Percentiles rank a stretch among this genome's conserved stretches.
Conservation (phyloP, 37 sponge, comb jelly and placozoan genomes). For the Dysidea cf. avara region DNA sequence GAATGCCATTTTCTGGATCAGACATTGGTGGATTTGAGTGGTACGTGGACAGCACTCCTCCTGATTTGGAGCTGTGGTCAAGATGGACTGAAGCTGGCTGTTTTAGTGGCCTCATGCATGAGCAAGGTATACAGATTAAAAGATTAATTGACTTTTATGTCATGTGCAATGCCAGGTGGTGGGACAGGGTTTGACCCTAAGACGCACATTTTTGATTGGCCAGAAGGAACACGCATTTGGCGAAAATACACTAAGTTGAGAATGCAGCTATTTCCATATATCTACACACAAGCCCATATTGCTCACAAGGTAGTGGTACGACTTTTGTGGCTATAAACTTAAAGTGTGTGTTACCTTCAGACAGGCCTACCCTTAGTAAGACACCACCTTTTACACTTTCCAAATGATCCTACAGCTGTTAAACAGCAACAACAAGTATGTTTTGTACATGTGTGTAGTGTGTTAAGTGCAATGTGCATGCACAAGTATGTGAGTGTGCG, state of each 20-base stretch:
- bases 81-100: slow-evolving; percentile 62
- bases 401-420: slow-evolving; percentile 43
- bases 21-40: slow-evolving; percentile 73
- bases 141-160: background rate
- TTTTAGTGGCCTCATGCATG: slow-evolving; percentile 67
- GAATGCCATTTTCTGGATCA: slow-evolving; percentile 68
- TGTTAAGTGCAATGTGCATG: no score
- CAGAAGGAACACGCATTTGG: slow-evolving; percentile 53
- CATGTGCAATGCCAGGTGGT: slow-evolving; percentile 18
- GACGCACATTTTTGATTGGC: slow-evolving; percentile 65
- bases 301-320: slow-evolving; percentile 44
- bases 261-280: slow-evolving; percentile 62
- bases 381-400: slow-evolving; percentile 50
- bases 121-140: slow-evolving; percentile 29
- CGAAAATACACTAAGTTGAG: slow-evolving; percentile 60
- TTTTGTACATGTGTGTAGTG: no score
- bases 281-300: slow-evolving; percentile 65
- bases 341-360: slow-evolving; percentile 3
- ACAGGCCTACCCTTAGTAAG: slow-evolving; percentile 59
- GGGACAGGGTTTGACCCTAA: slow-evolving; percentile 48
- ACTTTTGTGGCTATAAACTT: background rate
- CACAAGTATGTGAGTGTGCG: no score
- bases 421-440: slow-evolving; percentile 45
- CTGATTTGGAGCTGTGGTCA: slow-evolving; percentile 55
- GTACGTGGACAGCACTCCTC: slow-evolving; percentile 49